These are phyloP conservation scores for Dolichotis patagonum DNA, from an alignment of 2,113 vertebrate species.

Conservation along the genomic window DNA sequence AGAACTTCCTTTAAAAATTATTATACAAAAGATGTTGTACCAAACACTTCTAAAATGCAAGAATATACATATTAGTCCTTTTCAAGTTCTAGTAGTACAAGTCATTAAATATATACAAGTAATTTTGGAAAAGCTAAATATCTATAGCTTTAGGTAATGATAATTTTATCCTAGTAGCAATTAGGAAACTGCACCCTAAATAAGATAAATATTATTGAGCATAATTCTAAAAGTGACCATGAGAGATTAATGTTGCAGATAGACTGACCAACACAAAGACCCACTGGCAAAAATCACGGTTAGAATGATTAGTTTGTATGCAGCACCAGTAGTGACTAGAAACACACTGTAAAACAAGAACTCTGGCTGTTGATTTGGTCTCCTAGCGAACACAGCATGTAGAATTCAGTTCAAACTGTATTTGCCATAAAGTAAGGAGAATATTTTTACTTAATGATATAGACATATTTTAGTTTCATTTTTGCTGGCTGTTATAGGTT, in stretches of 20 bases:
- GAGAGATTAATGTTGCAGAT: not conserved
- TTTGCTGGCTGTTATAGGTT: not conserved
- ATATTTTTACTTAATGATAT: not conserved
- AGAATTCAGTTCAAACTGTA: not conserved
- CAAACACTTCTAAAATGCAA: not conserved
- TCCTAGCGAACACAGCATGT: not conserved
- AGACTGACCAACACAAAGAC: not conserved
- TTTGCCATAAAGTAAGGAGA: not conserved
- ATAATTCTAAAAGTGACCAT: not conserved
- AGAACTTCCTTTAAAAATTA: not conserved
- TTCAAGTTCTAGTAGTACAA: not conserved
- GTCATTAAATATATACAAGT: not conserved
- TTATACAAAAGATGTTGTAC: not conserved
- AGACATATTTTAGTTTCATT: not conserved
- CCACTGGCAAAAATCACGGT: not conserved
- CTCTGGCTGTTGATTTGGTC: not conserved
- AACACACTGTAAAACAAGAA: not conserved
- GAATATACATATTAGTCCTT: not conserved
- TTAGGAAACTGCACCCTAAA: not conserved
- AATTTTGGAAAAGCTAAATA: not conserved
- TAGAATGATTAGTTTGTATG: not conserved
- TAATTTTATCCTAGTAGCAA: not conserved
- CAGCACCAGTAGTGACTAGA: not conserved
- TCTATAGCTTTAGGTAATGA: not conserved
- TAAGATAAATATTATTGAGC: not conserved